These are phyloP conservation scores for Xanthia icteritia DNA, from an alignment of 2,888 invertebrate genomes.

Conservation along the genomic window DNA sequence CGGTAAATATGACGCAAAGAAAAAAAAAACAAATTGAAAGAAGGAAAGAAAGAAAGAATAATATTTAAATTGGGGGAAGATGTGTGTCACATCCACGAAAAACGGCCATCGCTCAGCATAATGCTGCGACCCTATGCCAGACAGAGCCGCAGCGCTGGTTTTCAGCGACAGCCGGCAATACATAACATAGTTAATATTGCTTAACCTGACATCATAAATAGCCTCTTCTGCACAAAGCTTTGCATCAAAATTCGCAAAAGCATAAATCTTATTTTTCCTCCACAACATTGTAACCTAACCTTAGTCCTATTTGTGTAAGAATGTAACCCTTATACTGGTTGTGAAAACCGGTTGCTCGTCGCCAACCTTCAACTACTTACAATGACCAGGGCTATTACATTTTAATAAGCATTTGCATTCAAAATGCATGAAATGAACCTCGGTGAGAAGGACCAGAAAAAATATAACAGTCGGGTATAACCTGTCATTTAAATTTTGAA, in stretches of 20 bases:
- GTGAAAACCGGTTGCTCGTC: constrained; percentile 61
- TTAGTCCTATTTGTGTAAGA: constrained; percentile 51
- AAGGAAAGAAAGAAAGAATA: no score
- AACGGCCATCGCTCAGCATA: no score
- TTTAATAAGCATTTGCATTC: constrained; percentile 51
- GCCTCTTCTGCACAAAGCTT: background rate
- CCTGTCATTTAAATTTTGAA: constrained; percentile 13
- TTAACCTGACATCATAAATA: background rate
- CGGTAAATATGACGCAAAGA: no score
- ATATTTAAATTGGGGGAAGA: no score
- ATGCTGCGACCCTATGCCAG: no score
- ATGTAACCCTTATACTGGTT: constrained; percentile 62
- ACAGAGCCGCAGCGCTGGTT: no score
- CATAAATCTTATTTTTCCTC: background rate
- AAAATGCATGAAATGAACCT: constrained; percentile 31
- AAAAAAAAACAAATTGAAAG: no score
- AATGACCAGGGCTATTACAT: constrained; percentile 50
- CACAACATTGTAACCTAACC: constrained; percentile 33
- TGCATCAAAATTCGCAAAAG: background rate
- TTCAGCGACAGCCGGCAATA: no score
- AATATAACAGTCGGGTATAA: constrained; percentile 32
- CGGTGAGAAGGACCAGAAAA: constrained; percentile 22
- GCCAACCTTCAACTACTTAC: constrained; percentile 57
- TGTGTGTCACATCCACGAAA: no score
- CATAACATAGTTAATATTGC: background rate